phyloP scores from a whole-genome alignment of 2,113 vertebrate genomes.

The Gavia stellata region DNA sequence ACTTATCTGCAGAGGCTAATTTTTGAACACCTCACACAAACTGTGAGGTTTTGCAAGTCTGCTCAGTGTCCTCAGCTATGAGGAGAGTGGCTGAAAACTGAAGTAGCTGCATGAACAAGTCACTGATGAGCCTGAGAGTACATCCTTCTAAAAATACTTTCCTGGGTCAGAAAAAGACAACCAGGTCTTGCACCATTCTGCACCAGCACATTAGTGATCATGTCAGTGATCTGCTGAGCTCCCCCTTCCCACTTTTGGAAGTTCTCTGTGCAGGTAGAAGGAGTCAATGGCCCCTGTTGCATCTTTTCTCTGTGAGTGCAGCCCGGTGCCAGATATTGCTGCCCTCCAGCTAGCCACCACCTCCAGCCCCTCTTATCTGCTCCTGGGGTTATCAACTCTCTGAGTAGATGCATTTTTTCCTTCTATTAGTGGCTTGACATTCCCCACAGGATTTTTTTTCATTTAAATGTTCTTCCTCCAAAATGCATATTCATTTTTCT shows the following conservation, averaged over 20 bases:
- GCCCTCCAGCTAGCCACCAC: not conserved
- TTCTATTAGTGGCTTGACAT: not conserved
- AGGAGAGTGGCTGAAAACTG: not conserved
- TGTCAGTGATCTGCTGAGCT: not conserved
- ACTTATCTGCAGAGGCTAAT: not conserved
- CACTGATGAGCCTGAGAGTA: not conserved
- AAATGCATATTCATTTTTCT: not conserved
- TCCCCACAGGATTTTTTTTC: not conserved
- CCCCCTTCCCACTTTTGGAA: not conserved
- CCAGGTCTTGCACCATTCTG: accelerated
- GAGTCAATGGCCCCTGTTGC: not conserved
- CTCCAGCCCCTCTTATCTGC: not conserved
- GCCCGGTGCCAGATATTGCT: not conserved
- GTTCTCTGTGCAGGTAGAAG: not conserved
- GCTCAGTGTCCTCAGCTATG: not conserved
- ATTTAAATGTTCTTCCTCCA: not conserved
- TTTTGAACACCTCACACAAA: not conserved
- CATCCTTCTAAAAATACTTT: not conserved
- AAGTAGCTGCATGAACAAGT: not conserved
- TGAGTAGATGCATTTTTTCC: not conserved
- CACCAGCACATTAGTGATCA: not conserved
- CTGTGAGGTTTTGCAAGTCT: not conserved
- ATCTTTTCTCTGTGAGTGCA: not conserved
- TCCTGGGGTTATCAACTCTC: not conserved
- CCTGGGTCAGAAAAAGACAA: not conserved